phyloP scores from a whole-genome alignment of 2,888 invertebrate genomes.

The Trissolcus brochymenae region DNA sequence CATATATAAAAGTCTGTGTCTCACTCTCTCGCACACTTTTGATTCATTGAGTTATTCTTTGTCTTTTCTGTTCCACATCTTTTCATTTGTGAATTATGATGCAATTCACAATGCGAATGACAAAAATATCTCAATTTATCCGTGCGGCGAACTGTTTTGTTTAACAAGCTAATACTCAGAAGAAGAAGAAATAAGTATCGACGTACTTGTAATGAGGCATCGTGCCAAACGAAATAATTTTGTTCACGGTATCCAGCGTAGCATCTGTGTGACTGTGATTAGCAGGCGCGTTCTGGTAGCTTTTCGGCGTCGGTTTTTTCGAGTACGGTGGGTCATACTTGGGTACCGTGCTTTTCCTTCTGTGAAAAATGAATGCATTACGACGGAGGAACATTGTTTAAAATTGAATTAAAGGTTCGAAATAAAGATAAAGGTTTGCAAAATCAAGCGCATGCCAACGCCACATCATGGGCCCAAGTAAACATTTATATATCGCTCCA shows the following conservation, averaged over 20 bases:
- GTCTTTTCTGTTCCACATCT: too few relatives aligned
- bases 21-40: too few relatives aligned
- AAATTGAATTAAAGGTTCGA: constrained; percentile 3
- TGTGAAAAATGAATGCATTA: constrained; percentile 69
- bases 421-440: constrained; percentile 61
- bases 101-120: too few relatives aligned
- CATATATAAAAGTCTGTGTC: neutral
- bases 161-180: constrained; percentile 2
- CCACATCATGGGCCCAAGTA: constrained; percentile 55
- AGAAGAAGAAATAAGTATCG: constrained; percentile 37
- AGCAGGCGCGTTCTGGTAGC: constrained; percentile 82
- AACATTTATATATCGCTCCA: neutral
- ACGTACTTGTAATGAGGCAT: constrained; percentile 85
- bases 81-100: too few relatives aligned
- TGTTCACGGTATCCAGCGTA: constrained; percentile 87
- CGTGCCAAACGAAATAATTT: constrained; percentile 88
- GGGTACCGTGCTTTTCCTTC: constrained; percentile 92
- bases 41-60: too few relatives aligned
- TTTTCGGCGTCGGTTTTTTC: constrained; percentile 89
- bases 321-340: constrained; percentile 92
- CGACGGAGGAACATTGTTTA: constrained; percentile 4
- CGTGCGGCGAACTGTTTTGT: neutral
- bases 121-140: too few relatives aligned
- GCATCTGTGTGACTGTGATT: constrained; percentile 88
- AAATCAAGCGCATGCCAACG: constrained; percentile 69